A percentile compares a stretch with the other conserved stretches of the same genome.
These are phyloP conservation scores for Phodopus roborovskii DNA, from an alignment of 2,113 vertebrate species.

Conservation along the genomic window DNA sequence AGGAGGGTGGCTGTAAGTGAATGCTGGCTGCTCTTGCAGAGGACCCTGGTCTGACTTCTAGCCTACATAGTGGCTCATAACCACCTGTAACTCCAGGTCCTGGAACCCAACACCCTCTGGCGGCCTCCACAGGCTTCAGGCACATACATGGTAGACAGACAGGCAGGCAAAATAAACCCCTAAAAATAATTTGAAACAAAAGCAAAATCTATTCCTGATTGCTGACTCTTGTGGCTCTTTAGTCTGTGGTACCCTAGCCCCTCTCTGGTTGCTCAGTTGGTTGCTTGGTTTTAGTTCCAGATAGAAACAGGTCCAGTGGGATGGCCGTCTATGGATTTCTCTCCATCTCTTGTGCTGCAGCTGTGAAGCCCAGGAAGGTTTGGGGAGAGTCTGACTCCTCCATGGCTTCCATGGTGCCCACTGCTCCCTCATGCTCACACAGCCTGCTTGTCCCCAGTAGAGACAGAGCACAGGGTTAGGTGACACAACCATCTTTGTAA, in stretches of 20 bases:
- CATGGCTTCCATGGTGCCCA: background rate
- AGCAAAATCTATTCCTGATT: background rate
- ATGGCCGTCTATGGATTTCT: background rate
- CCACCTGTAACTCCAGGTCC: background rate
- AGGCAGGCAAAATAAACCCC: background rate
- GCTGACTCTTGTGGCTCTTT: background rate
- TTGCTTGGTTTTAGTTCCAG: background rate
- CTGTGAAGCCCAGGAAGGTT: background rate
- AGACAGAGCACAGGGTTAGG: background rate
- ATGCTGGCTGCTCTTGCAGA: background rate
- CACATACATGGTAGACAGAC: background rate
- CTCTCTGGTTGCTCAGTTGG: background rate
- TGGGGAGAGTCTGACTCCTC: background rate
- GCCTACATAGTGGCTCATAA: background rate
- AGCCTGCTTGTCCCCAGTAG: background rate
- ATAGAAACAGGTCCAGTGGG: background rate
- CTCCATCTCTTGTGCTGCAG: background rate
- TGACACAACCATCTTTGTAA: background rate
- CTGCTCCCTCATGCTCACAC: background rate
- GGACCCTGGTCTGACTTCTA: background rate
- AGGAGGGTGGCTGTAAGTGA: background rate
- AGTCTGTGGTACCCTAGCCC: background rate
- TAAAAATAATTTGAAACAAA: background rate
- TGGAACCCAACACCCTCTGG: background rate
- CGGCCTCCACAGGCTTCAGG: background rate